Evolutionary conservation across 1,140 invertebrate genomes (phyloP), one percentile per base, ranked within the genome.

Genomic region (Drosophila setifemur): DNA sequence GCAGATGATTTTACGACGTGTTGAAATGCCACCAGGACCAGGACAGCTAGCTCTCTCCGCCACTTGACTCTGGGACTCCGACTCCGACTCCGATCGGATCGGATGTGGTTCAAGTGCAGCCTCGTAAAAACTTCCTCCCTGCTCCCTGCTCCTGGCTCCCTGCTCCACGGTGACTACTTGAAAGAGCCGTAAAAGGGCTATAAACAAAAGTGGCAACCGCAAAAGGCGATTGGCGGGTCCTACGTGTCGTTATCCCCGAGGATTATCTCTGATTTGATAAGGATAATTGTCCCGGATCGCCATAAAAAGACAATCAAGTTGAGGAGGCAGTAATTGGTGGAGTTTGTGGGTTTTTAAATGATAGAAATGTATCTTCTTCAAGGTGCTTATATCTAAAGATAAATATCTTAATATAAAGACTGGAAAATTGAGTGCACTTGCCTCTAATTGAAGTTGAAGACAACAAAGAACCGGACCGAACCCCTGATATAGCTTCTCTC

Each of bases 1-100:
- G 50, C 53, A 66, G 61, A 76, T 76, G 82, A 76, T 87, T 86
- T 86, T 87, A 86, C 58, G 81, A 86, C 57, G 81, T 83, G 79
- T 78, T 69, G 64, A 83, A 72, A 61, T 73, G 69, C 78, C 50
- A 61, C 57, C 63, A 75, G 72, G 71, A 74, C 63, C 57, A 73
- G 50, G n/a, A n/a, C n/a, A n/a, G n/a, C n/a, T n/a, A n/a, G n/a
- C 50, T 57, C 28, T 55, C n/a, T 31, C 57, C 40, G 40, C 26
- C 70, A 64, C 72, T 82, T 83, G 78, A 73, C 66, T 52, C 40
- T 25, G 53, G 40, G 50, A 26, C 50, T 11, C 18, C 44, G 23
- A 21, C 33, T 39, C 43, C 26, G 58, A 44, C 39, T 33, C 43
- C 35, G 49, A 48, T 64, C 57, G 57, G 57, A 64, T 50, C 49